A percentile compares a stretch with the other conserved stretches of the same genome.
Evolutionary conservation across 2,113 vertebrate species (phyloP).

Genomic region (Irena cyanogastra): DNA sequence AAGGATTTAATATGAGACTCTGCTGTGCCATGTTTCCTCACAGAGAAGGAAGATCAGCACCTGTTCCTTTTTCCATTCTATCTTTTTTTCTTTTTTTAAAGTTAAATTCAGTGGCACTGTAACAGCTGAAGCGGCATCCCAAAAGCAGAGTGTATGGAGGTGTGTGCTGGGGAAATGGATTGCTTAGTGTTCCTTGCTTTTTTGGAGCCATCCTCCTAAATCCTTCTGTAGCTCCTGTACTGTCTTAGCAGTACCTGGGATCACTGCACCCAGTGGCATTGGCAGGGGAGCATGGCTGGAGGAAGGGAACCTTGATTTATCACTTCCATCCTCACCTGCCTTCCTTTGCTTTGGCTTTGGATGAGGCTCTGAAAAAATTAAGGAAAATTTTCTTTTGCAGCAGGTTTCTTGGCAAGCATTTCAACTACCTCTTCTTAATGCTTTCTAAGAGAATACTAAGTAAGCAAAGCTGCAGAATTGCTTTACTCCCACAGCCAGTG

Average conservation of each 20-base stretch:
- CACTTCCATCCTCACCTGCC: neutral
- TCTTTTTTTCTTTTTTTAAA: accelerated
- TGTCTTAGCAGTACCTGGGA: neutral
- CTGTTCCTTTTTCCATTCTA: neutral
- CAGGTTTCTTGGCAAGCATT: neutral
- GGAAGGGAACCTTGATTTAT: neutral
- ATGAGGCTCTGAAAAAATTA: neutral
- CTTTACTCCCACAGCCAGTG: neutral
- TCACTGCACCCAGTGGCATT: neutral
- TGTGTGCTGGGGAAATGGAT: neutral
- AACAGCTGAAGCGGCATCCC: neutral
- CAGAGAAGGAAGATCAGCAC: neutral
- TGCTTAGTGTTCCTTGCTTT: neutral
- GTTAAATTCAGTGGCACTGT: neutral
- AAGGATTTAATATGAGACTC: slow-evolving; percentile 24
- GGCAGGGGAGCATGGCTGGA: neutral
- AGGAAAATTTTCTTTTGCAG: neutral
- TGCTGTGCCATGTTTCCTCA: slow-evolving; percentile 25
- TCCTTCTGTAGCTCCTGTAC: neutral
- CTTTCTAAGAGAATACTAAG: neutral
- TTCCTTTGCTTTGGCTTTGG: neutral
- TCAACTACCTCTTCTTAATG: neutral
- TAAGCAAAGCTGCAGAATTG: neutral
- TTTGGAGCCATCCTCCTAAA: neutral
- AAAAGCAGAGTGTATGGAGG: neutral